A percentile compares a stretch with the other conserved stretches of the same genome.
Evolutionary conservation across 1,140 invertebrate species (phyloP).

Genomic region (Drosophila erecta): DNA sequence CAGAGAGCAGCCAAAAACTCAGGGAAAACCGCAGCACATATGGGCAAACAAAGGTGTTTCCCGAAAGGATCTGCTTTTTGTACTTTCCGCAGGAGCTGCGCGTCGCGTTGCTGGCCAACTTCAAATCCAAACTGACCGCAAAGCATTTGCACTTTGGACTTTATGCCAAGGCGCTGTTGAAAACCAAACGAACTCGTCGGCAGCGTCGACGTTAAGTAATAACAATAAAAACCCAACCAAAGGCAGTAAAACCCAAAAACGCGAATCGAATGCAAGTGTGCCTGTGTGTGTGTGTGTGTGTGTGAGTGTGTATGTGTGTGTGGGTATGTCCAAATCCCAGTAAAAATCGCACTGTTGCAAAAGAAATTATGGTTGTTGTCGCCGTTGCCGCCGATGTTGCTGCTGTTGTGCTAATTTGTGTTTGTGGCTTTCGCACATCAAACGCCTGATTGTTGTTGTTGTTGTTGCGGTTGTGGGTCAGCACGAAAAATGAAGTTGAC

Average conservation of each 20-base stretch:
- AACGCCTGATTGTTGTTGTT: conserved; percentile 45
- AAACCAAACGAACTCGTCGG: conserved; percentile 27
- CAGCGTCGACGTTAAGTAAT: conserved; percentile 71
- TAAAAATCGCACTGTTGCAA: conserved; percentile 63
- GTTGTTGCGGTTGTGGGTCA: conserved; percentile 66
- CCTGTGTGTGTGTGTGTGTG: not conserved
- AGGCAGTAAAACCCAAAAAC: conserved; percentile 68
- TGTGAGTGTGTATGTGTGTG: not conserved
- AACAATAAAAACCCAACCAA: conserved; percentile 71
- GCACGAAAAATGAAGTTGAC: conserved; percentile 79
- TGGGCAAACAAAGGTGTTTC: conserved; percentile 6
- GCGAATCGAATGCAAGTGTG: conserved; percentile 33
- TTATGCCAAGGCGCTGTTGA: conserved; percentile 59
- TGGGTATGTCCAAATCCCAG: conserved; percentile 20
- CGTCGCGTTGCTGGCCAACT: conserved; percentile 75
- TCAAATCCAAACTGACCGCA: conserved; percentile 79
- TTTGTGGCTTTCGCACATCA: conserved; percentile 76
- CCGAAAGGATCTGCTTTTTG: not conserved
- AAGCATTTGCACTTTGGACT: conserved; percentile 80
- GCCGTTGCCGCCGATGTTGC: conserved; percentile 19
- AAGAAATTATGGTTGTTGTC: conserved; percentile 68
- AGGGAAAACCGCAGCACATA: conserved; percentile 24
- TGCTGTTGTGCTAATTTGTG: conserved; percentile 72
- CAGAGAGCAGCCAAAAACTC: conserved; percentile 20
- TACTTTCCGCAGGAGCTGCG: conserved; percentile 35